These are phyloP conservation scores for Coremacera marginata DNA, from an alignment of 2,888 invertebrate species.

Conservation along the genomic window DNA sequence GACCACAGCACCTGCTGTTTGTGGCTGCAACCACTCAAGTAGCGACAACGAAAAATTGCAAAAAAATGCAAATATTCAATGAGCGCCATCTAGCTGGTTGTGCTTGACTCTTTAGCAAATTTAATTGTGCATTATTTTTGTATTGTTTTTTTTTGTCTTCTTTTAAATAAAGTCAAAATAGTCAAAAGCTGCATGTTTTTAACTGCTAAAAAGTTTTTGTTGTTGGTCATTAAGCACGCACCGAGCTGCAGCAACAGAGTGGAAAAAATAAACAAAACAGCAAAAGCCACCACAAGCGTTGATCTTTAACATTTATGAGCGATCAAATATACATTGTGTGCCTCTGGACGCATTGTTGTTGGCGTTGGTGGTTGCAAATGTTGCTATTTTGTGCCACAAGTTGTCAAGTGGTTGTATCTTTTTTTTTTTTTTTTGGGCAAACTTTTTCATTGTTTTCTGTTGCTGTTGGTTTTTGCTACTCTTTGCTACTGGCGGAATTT, in stretches of 20 bases:
- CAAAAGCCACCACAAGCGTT: background rate
- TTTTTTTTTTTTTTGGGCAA: background rate
- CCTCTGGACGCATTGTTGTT: slow-evolving; percentile 7
- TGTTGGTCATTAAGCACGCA: background rate
- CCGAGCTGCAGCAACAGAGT: background rate
- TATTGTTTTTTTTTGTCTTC: background rate
- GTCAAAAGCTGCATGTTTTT: slow-evolving; percentile 16
- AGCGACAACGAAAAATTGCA: background rate
- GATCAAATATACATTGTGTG: slow-evolving; percentile 10
- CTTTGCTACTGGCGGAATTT: background rate
- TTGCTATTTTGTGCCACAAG: slow-evolving; percentile 3
- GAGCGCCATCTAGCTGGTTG: background rate
- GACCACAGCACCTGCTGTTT: slow-evolving; percentile 2
- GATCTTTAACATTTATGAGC: slow-evolving; percentile 9
- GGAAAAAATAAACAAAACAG: background rate
- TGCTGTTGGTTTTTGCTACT: slow-evolving; percentile 31
- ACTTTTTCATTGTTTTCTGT: slow-evolving; percentile 5
- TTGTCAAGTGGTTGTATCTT: slow-evolving; percentile 2
- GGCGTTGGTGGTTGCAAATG: slow-evolving; percentile 7
- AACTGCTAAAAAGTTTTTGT: background rate
- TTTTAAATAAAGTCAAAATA: background rate
- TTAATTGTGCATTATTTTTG: slow-evolving; percentile 7
- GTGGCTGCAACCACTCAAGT: background rate
- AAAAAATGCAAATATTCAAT: slow-evolving; percentile 17
- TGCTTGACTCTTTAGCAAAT: background rate